phyloP scores from a whole-genome alignment of 2,113 vertebrate genomes.

The Tachycineta bicolor region DNA sequence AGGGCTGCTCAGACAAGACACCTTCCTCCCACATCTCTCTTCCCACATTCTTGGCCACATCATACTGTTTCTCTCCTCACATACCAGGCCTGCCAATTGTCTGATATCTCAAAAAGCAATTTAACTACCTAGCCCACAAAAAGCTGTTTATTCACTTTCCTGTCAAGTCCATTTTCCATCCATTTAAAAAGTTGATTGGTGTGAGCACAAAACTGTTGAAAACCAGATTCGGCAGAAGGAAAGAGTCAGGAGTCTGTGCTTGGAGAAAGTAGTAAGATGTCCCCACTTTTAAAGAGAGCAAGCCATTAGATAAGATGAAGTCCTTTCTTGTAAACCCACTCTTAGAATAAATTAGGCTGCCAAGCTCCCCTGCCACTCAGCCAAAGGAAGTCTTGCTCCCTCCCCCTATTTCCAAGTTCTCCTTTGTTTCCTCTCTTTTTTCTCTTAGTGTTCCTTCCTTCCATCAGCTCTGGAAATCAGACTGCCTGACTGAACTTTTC shows the following conservation, averaged over 20 bases:
- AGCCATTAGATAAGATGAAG: background rate
- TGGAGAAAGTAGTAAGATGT: background rate
- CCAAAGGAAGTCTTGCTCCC: background rate
- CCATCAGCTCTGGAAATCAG: background rate
- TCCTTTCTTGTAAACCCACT: background rate
- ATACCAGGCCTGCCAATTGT: background rate
- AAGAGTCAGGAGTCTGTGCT: background rate
- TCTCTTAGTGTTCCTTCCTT: background rate
- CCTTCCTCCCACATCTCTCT: background rate
- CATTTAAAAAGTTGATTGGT: background rate
- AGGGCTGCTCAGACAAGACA: background rate
- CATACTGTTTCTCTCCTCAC: background rate
- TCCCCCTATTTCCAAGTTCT: background rate
- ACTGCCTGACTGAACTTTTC: background rate
- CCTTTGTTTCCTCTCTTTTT: background rate
- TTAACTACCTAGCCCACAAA: background rate
- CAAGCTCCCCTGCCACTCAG: background rate
- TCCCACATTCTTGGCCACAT: background rate
- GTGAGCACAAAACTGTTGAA: background rate
- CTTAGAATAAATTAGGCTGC: background rate
- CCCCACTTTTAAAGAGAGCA: background rate
- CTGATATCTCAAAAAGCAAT: background rate
- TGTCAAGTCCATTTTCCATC: background rate
- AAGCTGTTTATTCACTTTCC: background rate
- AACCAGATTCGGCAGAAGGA: background rate